Conservation (phyloP, 2,888 invertebrate species). For the Chrysolina americana region DNA sequence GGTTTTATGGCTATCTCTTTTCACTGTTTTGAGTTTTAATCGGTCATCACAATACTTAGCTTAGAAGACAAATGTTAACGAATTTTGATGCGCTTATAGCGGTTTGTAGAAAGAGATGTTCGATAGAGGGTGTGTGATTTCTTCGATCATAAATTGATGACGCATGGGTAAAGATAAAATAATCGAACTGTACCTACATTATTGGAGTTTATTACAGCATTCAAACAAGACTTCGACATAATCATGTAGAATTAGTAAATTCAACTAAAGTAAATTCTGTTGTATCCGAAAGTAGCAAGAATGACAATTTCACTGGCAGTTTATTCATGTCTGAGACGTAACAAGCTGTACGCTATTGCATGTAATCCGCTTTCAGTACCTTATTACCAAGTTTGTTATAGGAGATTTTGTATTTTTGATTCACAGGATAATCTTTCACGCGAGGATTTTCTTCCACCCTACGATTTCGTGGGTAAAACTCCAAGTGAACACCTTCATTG, state of each 20-base stretch:
- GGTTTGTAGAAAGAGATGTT: too few species aligned
- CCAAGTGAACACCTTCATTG: not conserved
- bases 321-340: constrained; percentile 33
- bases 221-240: too few species aligned
- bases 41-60: too few species aligned
- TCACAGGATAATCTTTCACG: constrained; percentile 40
- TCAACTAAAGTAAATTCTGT: not conserved
- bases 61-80: too few species aligned
- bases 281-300: not conserved
- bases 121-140: too few species aligned
- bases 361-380: constrained; percentile 54
- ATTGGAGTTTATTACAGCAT: too few species aligned
- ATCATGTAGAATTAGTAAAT: not conserved
- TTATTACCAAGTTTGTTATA: constrained; percentile 58
- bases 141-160: too few species aligned
- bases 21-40: too few species aligned
- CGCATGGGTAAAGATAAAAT: too few species aligned
- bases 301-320: constrained; percentile 16
- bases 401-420: constrained; percentile 58
- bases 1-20: too few species aligned
- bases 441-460: constrained; percentile 8
- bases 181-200: too few species aligned
- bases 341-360: constrained; percentile 48
- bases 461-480: not conserved
- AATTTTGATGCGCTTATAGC: too few species aligned